These are phyloP conservation scores for Steatocranus sp. DNA, from an alignment of 2,797 vertebrate species.

Conservation along the genomic window DNA sequence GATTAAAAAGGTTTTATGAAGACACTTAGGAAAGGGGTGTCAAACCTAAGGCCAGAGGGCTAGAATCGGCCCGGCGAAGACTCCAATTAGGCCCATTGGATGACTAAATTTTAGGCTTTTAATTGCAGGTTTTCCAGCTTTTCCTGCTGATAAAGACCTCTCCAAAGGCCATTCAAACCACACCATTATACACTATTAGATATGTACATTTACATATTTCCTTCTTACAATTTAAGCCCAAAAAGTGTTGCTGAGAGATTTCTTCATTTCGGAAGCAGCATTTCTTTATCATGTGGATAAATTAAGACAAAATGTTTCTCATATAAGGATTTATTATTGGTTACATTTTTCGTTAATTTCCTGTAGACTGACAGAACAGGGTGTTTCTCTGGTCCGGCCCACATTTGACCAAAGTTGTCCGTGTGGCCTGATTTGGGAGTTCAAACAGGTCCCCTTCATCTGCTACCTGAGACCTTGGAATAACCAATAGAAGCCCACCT, in stretches of 20 bases:
- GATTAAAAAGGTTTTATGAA: neutral
- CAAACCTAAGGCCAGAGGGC: neutral
- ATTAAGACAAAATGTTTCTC: rapidly evolving
- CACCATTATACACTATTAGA: neutral
- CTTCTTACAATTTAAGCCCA: neutral
- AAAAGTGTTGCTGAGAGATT: neutral
- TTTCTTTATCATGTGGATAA: neutral
- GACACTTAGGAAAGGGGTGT: neutral
- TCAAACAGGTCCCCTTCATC: neutral
- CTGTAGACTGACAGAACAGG: neutral
- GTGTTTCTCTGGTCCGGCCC: neutral
- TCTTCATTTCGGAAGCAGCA: neutral
- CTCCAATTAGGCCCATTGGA: neutral
- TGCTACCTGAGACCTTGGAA: neutral
- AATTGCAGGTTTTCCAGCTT: neutral
- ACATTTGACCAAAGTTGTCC: rapidly evolving
- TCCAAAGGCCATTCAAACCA: neutral
- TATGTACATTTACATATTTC: neutral
- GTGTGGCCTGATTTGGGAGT: neutral
- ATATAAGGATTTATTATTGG: neutral
- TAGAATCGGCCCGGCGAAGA: rapidly evolving
- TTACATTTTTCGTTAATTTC: neutral
- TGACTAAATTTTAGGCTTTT: neutral
- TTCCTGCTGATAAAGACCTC: neutral
- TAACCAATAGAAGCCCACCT: neutral